Base-by-base conservation (phyloP, 2,888 invertebrate species). In the Panzeria rudis region DNA sequence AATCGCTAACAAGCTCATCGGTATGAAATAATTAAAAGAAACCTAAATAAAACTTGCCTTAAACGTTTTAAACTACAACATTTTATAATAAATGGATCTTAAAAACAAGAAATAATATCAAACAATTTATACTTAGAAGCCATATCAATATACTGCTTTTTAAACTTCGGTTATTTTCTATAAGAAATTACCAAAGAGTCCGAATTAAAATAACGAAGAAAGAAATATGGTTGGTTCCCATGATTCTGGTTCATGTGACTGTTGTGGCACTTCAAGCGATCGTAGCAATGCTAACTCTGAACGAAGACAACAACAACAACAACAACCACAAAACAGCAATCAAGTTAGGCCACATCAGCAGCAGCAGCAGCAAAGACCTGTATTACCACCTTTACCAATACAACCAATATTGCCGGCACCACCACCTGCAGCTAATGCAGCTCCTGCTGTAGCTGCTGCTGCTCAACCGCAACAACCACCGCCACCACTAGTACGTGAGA, bases 231-330 rank as follows among this genome's bases (percentile, higher is more conserved):
- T 88, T 87, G 89, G 89, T 79, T 89, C 88, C 9, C 89, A 89
- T 79, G 89, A 89, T 52, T 87, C 89, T n/a, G 89, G 89, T 52
- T 86, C 88, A 17, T 89, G 89, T 73, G 89, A 89, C 77, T 89
- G 89, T 80, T 89, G 88, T 84, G 89, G 89, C 61, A 89, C 87
- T 32, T 88, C 87, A 52, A 90, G 88, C 87, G 88, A 86, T 86
- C 87, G 81, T 5, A 84, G 86, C 79, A 84, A 85, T 86, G 83
- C 84, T 64, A 85, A 86, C 29, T 81, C 77, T 17, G 75, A 77
- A 20, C 82, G 84, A 44, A 85, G 85, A 47, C 44, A 81, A 52
- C 84, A 86, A 20, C 86, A 86, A 47, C 44, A 81, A 52, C 84
- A 86, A 20, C 86, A 86, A 20, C 87, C 86, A 41, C 69, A 56